A percentile compares a stretch with the other conserved stretches of the same genome.
phyloP scores from a whole-genome alignment of 2,797 vertebrate genomes.

The Esox masquinongy region DNA sequence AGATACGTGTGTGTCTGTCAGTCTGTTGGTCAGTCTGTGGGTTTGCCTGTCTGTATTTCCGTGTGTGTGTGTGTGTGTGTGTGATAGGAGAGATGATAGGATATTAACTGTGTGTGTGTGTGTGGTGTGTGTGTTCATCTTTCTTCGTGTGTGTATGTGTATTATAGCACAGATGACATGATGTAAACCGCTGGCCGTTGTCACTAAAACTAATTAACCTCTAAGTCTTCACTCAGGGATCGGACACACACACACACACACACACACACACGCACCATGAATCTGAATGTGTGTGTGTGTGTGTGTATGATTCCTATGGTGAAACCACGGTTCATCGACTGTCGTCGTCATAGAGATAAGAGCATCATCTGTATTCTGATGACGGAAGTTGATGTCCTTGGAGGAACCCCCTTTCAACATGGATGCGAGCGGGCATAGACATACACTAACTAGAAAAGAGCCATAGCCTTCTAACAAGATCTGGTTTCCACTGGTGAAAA shows the following conservation, averaged over 20 bases:
- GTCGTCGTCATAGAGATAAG: neutral
- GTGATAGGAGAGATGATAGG: too few relatives aligned
- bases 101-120: constrained; percentile 9
- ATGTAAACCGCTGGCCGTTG: neutral
- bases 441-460: neutral
- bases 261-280: neutral
- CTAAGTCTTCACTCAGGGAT: neutral
- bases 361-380: neutral
- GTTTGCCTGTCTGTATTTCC: neutral
- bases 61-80: constrained; percentile 8
- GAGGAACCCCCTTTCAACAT: neutral
- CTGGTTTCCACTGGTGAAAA: neutral
- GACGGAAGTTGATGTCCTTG: neutral
- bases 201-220: neutral
- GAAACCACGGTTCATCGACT: neutral
- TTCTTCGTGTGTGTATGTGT: constrained; percentile 1
- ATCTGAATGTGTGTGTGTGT: neutral
- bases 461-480: neutral
- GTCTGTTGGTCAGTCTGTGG: neutral
- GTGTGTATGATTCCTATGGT: neutral
- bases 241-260: neutral
- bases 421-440: neutral
- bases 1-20: neutral
- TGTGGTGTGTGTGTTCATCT: too few relatives aligned
- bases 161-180: neutral